Percentiles rank a stretch among this genome's conserved stretches.
Conservation (phyloP, 2,113 vertebrate species). For the Connochaetes taurinus region DNA sequence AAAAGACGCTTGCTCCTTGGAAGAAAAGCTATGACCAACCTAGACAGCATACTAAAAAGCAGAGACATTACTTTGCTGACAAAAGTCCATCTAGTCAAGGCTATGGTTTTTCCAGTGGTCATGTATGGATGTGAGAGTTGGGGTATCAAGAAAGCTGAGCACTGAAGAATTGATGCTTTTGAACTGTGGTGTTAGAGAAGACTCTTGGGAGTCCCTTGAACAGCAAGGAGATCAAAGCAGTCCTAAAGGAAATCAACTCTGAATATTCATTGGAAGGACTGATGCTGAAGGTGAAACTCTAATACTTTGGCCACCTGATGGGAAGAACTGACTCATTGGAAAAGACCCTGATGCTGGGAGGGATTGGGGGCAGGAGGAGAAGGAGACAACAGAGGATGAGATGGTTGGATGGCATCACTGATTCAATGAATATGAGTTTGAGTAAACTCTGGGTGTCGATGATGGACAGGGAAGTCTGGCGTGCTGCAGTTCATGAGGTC, state of each 20-base stretch:
- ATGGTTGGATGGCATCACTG: neutral
- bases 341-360: neutral
- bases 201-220: neutral
- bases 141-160: neutral
- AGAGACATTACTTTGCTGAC: neutral
- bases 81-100: neutral
- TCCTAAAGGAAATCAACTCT: neutral
- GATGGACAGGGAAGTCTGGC: neutral
- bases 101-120: neutral
- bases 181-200: neutral
- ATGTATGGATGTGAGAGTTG: neutral
- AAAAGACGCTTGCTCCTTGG: neutral
- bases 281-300: neutral
- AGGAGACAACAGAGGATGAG: neutral
- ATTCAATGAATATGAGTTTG: neutral
- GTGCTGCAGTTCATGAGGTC: fast-evolving
- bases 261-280: neutral
- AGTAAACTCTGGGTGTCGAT: neutral
- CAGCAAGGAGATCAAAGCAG: neutral
- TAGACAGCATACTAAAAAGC: neutral
- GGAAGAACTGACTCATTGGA: neutral
- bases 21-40: neutral
- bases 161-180: neutral
- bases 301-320: neutral
- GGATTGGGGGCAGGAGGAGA: neutral